Conservation (phyloP, 2,888 invertebrate species). For the Plebejus anna region DNA sequence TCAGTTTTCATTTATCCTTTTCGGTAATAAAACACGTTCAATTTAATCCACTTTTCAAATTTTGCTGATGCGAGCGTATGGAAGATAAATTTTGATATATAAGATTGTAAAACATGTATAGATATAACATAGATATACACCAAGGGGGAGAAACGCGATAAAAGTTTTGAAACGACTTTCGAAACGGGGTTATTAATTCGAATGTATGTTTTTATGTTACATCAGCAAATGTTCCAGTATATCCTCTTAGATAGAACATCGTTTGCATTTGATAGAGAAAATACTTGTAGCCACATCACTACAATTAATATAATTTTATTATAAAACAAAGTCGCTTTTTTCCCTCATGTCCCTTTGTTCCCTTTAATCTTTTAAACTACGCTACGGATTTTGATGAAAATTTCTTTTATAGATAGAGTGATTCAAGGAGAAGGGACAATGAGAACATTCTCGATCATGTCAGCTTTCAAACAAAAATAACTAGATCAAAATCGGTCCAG, state of each 20-base stretch:
- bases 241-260: not conserved
- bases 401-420: too few species aligned
- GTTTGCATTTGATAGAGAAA: not conserved
- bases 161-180: conserved; percentile 17
- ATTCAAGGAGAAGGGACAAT: too few species aligned
- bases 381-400: too few species aligned
- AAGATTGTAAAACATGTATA: conserved; percentile 11
- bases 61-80: not conserved
- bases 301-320: too few species aligned
- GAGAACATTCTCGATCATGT: too few species aligned
- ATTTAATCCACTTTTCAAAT: conserved; percentile 9
- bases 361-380: too few species aligned
- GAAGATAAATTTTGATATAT: conserved; percentile 20
- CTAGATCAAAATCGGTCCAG: too few species aligned
- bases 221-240: not conserved
- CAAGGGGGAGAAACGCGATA: not conserved
- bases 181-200: conserved; percentile 17
- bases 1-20: not conserved
- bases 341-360: too few species aligned
- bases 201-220: conserved; percentile 13
- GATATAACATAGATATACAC: not conserved
- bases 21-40: not conserved
- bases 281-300: too few species aligned
- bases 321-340: too few species aligned
- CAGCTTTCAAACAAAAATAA: too few species aligned